phyloP scores from a whole-genome alignment of 2,797 vertebrate species.

The Ctenochaetus hawaiiensis region DNA sequence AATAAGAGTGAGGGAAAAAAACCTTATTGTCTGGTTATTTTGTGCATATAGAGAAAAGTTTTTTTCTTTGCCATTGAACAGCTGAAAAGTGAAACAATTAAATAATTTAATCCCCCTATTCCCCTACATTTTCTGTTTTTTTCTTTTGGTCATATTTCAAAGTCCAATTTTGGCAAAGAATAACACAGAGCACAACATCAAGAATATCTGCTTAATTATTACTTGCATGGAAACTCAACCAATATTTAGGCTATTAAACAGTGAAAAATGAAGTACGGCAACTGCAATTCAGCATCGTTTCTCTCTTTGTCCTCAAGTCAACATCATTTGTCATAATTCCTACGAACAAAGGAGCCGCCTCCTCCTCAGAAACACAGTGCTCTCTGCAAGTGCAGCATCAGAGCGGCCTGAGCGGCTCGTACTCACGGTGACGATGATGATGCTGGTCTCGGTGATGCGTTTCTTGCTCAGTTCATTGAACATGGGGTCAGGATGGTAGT shows the following conservation, averaged over 20 bases:
- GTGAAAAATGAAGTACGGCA: conserved; percentile 21
- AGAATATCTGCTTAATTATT: conserved; percentile 27
- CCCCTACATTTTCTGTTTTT: neutral
- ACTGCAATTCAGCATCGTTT: conserved; percentile 54
- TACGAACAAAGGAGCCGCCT: conserved; percentile 4
- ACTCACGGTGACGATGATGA: conserved; percentile 86
- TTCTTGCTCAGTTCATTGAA: conserved; percentile 90
- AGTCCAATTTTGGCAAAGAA: too few species aligned
- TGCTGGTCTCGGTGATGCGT: conserved; percentile 87
- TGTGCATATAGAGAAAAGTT: too few species aligned
- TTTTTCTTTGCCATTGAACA: neutral
- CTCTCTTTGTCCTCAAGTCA: conserved; percentile 35
- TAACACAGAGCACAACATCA: too few species aligned
- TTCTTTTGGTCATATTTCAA: neutral
- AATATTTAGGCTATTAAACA: conserved; percentile 38
- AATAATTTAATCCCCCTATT: too few species aligned
- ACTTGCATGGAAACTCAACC: conserved; percentile 3
- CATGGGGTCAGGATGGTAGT: conserved; percentile 90
- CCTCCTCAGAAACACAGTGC: neutral
- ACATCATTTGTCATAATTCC: conserved; percentile 55
- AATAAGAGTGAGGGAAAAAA: neutral
- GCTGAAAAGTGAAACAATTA: too few species aligned
- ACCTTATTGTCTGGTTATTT: neutral
- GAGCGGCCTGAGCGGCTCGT: neutral
- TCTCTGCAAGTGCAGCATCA: neutral